These are phyloP conservation scores for Anoplophora glabripennis DNA, from an alignment of 1,140 invertebrate species.

Conservation along the genomic window DNA sequence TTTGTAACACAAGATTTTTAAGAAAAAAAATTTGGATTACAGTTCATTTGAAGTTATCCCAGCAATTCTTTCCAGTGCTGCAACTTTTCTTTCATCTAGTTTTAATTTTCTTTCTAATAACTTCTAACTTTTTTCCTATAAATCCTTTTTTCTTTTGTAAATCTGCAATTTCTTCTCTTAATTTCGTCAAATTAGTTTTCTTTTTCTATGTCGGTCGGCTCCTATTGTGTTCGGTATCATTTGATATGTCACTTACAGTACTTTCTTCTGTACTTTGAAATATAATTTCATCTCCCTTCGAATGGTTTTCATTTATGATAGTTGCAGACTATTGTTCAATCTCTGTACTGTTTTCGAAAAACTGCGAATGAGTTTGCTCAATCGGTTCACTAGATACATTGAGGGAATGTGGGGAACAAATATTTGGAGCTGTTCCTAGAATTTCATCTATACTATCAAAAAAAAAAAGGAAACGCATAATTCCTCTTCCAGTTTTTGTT, in stretches of 20 bases:
- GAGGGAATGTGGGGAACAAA: conserved; percentile 1
- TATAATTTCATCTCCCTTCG: background rate
- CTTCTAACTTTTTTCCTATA: conserved; percentile 1
- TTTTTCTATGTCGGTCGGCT: background rate
- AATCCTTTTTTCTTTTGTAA: conserved; percentile 1
- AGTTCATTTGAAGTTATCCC: no score
- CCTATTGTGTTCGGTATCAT: background rate
- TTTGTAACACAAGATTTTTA: no score
- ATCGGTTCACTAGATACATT: background rate
- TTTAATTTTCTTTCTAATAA: background rate
- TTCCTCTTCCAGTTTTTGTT: conserved; percentile 8
- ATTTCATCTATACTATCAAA: conserved; percentile 9
- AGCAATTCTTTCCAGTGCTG: conserved; percentile 5
- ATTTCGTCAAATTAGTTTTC: background rate
- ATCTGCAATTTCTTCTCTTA: conserved; percentile 2
- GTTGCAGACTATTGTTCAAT: no score
- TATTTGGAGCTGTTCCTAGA: background rate
- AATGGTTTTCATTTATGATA: no score
- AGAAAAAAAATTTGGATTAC: no score
- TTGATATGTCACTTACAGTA: no score
- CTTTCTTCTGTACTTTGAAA: no score
- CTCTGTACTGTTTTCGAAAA: background rate
- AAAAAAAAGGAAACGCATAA: conserved; percentile 13
- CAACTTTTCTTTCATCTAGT: conserved; percentile 1
- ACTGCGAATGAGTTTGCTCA: background rate